phyloP scores from a whole-genome alignment of 2,113 vertebrate genomes.

The Mormoops blainvillei region DNA sequence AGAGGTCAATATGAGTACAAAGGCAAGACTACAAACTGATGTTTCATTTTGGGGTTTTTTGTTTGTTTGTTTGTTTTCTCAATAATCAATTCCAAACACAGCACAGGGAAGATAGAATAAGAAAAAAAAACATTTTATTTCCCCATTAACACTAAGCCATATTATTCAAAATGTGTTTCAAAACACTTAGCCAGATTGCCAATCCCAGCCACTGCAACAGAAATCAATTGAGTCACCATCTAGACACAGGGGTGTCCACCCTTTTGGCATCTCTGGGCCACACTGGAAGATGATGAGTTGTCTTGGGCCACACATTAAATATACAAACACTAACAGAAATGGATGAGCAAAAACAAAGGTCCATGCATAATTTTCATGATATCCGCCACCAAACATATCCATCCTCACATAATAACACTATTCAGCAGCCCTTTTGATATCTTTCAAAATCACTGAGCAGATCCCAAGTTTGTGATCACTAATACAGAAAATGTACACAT shows the following conservation, averaged over 20 bases:
- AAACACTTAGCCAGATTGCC: conserved; percentile 32
- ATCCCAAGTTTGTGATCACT: too few relatives aligned
- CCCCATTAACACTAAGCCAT: conserved; percentile 38
- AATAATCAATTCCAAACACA: conserved; percentile 53
- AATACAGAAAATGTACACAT: too few relatives aligned
- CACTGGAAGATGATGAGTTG: too few relatives aligned
- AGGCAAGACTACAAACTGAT: conserved; percentile 37
- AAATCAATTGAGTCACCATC: conserved; percentile 39
- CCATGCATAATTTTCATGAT: too few relatives aligned
- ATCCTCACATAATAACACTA: too few relatives aligned
- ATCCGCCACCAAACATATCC: too few relatives aligned
- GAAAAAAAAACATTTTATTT: conserved; percentile 60
- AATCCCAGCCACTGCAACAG: not conserved
- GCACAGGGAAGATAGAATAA: conserved; percentile 52
- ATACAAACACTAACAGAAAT: too few relatives aligned
- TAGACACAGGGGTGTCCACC: not conserved
- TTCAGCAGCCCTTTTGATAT: too few relatives aligned
- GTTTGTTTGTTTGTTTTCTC: not conserved
- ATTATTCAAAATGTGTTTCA: conserved; percentile 56
- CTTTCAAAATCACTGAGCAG: too few relatives aligned
- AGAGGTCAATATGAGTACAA: conserved; percentile 1
- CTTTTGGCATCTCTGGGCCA: too few relatives aligned
- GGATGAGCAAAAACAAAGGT: too few relatives aligned
- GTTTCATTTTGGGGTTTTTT: conserved; percentile 14
- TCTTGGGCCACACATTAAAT: too few relatives aligned